Base-by-base conservation (phyloP, 2,888 invertebrate species). In the Athripsodes cinereus region DNA sequence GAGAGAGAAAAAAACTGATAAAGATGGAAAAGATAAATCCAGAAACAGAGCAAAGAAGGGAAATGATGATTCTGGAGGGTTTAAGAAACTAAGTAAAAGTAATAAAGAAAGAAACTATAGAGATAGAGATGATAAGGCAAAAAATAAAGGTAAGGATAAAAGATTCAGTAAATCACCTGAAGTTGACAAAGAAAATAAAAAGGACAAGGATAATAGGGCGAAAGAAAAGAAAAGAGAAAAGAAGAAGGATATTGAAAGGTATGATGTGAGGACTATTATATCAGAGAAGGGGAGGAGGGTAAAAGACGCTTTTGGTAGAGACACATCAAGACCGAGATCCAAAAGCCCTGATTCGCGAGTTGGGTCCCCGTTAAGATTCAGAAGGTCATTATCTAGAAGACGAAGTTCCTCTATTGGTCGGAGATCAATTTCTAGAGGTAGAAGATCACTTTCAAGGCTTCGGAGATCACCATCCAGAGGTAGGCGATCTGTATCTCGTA, bases 221-320 rank as follows among this genome's bases (percentile, higher is more conserved):
- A 76, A 68, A 65, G 78, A 72, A 62, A 75, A 74, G 59, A 79
- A 76, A 65, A 79, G 78, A 62, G 81, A 82, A 55, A 89, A 86
- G 67, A 80, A 90, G 16, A 87, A 89, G 68, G 92, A 92, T 67
- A 74, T 93, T 52, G 88, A 88, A 66, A 80, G 92, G 2, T 93
- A 93, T 70, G 87, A 92, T 74, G 92, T 92, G 10, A 80, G 92
- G 44, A 85, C 87, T 61, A 75, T 92, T 35, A 86, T 92, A 8
- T 81, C 86, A 3, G 87, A 87, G 62, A 84, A 85, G 65, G 82
- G 85, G 0, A 75, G 81, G 58, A 76, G 80, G 34, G 76, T 82
- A 55, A 89, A 87, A 71, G 90, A 91, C 72, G 83, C 87, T 53
- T 91, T 90, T 72, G 91, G 91, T 0, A 78, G 91, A 11, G 91